phyloP scores from a whole-genome alignment of 1,140 invertebrate genomes.

The Lysiphlebus fabarum region DNA sequence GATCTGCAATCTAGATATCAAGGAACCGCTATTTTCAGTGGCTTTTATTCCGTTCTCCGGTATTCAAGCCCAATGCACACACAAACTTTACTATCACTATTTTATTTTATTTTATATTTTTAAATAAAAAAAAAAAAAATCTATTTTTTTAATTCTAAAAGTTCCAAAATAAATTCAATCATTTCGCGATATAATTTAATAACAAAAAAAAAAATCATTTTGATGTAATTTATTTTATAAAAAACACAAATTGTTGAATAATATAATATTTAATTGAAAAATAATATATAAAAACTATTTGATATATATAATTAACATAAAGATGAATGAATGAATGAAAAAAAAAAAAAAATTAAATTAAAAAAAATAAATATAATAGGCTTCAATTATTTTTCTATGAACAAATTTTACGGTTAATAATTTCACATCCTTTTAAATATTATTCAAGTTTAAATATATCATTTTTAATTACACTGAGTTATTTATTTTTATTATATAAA shows the following conservation, averaged over 20 bases:
- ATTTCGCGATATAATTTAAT: conserved; percentile 2
- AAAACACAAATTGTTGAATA: too few relatives aligned
- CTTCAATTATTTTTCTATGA: conserved; percentile 16
- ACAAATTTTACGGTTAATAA: conserved; percentile 15
- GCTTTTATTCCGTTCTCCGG: conserved; percentile 43
- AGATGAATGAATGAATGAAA: conserved; percentile 14
- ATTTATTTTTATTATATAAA: conserved; percentile 10
- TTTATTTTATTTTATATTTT: background rate
- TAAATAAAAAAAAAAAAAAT: too few relatives aligned
- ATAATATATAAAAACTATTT: too few relatives aligned
- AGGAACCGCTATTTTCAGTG: conserved; percentile 43
- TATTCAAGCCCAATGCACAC: conserved; percentile 15
- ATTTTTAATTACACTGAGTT: background rate
- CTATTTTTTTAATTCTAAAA: background rate
- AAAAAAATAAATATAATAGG: background rate
- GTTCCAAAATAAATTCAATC: background rate
- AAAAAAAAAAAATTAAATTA: background rate
- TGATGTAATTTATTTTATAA: too few relatives aligned
- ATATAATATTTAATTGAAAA: too few relatives aligned
- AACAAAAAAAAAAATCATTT: too few relatives aligned
- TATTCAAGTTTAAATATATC: background rate
- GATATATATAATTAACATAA: background rate
- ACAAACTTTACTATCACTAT: conserved; percentile 6
- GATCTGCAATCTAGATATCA: conserved; percentile 47
- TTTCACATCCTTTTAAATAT: conserved; percentile 5